phyloP scores from a whole-genome alignment of 2,113 vertebrate species.

The Mustela nigripes region DNA sequence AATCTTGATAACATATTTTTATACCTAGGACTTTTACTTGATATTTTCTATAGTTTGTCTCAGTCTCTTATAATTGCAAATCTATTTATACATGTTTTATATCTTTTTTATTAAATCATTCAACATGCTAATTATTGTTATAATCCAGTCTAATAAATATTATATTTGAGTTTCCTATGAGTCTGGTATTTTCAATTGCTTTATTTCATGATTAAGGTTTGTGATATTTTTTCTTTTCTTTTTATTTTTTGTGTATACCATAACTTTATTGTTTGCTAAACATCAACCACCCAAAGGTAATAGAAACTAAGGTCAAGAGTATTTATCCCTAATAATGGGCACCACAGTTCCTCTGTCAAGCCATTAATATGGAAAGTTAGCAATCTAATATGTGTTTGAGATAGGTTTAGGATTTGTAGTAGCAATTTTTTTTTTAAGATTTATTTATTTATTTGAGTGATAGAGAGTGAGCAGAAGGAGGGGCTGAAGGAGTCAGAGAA shows the following conservation, averaged over 20 bases:
- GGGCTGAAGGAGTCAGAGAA: background rate
- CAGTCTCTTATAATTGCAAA: background rate
- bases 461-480: background rate
- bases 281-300: background rate
- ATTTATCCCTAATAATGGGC: background rate
- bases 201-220: background rate
- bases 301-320: background rate
- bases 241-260: background rate
- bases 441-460: background rate
- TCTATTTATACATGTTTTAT: background rate
- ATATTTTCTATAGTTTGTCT: background rate
- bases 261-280: background rate
- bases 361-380: background rate
- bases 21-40: background rate
- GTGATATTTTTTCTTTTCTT: background rate
- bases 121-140: background rate
- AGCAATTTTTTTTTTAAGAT: background rate
- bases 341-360: background rate
- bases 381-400: background rate
- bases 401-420: background rate
- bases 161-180: background rate
- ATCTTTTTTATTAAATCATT: background rate
- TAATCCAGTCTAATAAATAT: background rate
- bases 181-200: background rate
- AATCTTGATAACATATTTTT: background rate